These are phyloP conservation scores for Cacoxenus indagator DNA, from an alignment of 2,888 invertebrate genomes.

Conservation along the genomic window DNA sequence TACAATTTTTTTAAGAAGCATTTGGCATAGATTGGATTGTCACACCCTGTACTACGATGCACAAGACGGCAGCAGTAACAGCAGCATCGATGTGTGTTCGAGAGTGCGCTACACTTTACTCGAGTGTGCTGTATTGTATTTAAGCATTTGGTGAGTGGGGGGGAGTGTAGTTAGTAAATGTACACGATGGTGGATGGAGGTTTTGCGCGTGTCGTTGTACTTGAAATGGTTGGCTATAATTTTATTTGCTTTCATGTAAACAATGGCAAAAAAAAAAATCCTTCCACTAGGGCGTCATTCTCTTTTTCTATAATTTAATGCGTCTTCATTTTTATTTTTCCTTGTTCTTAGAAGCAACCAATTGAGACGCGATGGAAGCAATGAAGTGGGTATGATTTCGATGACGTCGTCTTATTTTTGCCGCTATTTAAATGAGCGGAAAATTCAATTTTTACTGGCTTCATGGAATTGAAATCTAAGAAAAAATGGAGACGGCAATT, in stretches of 20 bases:
- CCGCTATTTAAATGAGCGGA: conserved; percentile 19
- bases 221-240: background rate
- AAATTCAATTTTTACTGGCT: conserved; percentile 19
- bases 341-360: conserved; percentile 51
- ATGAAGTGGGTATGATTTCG: conserved; percentile 43
- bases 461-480: conserved; percentile 25
- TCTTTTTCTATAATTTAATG: background rate
- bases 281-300: background rate
- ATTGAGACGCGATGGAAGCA: conserved; percentile 59
- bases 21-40: too few relatives aligned
- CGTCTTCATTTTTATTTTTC: conserved; percentile 31
- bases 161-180: too few relatives aligned
- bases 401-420: conserved; percentile 8
- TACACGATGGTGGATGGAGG: background rate
- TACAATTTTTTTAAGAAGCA: too few relatives aligned
- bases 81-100: too few relatives aligned
- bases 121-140: too few relatives aligned
- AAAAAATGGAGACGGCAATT: too few relatives aligned
- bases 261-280: conserved; percentile 18
- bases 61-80: too few relatives aligned
- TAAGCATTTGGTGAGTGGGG: too few relatives aligned
- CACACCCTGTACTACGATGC: too few relatives aligned
- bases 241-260: conserved; percentile 22
- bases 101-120: too few relatives aligned
- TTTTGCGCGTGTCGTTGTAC: background rate